A percentile compares a stretch with the other conserved stretches of the same genome.
These are phyloP conservation scores for Caloenas nicobarica DNA, from an alignment of 2,113 vertebrate genomes.

Conservation along the genomic window DNA sequence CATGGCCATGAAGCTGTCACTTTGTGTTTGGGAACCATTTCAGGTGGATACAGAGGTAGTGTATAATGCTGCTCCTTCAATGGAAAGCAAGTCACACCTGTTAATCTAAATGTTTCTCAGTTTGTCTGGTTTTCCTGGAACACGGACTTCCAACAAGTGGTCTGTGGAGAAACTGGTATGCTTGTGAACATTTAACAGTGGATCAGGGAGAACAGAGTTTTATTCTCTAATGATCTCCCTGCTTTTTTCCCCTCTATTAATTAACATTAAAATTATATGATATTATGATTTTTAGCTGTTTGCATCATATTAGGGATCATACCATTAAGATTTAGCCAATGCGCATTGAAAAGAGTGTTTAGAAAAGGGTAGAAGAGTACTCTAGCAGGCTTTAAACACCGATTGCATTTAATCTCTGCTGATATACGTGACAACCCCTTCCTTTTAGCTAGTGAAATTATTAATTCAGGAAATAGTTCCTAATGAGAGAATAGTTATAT, in stretches of 20 bases:
- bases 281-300: neutral
- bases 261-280: neutral
- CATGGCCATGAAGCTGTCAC: neutral
- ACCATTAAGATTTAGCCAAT: neutral
- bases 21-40: neutral
- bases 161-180: neutral
- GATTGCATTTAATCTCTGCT: neutral
- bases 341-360: neutral
- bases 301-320: neutral
- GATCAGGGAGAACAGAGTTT: neutral
- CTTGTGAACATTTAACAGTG: neutral
- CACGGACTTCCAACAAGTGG: neutral
- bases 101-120: neutral
- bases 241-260: neutral
- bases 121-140: neutral
- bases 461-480: neutral
- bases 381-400: neutral
- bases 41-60: rapidly evolving
- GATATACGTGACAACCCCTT: neutral
- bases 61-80: neutral
- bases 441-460: neutral
- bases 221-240: neutral
- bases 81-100: neutral
- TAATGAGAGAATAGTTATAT: neutral
- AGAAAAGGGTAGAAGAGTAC: neutral